Evolutionary conservation across 2,113 vertebrate species (phyloP).

Genomic region (Pelobates fuscus): DNA sequence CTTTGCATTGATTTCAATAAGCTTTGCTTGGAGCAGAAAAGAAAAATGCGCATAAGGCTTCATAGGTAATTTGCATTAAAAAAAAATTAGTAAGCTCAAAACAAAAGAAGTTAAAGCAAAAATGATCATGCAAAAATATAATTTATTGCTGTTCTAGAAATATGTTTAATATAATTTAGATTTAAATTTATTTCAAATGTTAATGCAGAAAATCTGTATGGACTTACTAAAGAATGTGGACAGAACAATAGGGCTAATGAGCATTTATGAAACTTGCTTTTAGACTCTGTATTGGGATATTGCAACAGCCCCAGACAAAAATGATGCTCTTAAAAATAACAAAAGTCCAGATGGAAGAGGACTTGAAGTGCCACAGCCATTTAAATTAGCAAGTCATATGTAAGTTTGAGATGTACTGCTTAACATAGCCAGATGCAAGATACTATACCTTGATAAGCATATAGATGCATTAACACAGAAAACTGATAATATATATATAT

Average conservation of each 20-base stretch:
- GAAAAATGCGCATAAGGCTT: not conserved
- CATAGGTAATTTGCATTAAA: not conserved
- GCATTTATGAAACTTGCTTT: conserved; percentile 41
- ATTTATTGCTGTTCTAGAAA: conserved; percentile 6
- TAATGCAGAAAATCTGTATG: conserved; percentile 28
- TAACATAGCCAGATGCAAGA: conserved; percentile 8
- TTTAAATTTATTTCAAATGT: conserved; percentile 34
- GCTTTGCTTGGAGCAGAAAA: not conserved
- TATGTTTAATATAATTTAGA: conserved; percentile 20
- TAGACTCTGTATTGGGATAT: conserved; percentile 30
- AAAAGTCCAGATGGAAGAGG: conserved; percentile 44
- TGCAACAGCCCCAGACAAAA: conserved; percentile 28
- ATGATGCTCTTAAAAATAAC: conserved; percentile 40
- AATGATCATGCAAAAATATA: conserved; percentile 10
- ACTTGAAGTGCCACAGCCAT: conserved; percentile 24
- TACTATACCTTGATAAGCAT: not conserved
- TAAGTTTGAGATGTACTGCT: conserved; percentile 16
- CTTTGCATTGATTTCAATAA: not conserved
- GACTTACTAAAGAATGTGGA: conserved; percentile 22
- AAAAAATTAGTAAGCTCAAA: not conserved
- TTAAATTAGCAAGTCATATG: conserved; percentile 29
- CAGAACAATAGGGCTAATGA: conserved; percentile 44
- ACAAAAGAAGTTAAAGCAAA: not conserved
- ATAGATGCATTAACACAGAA: not conserved
- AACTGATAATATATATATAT: no score